Conservation (phyloP, 2,888 invertebrate species). For the Ophion costatus region DNA sequence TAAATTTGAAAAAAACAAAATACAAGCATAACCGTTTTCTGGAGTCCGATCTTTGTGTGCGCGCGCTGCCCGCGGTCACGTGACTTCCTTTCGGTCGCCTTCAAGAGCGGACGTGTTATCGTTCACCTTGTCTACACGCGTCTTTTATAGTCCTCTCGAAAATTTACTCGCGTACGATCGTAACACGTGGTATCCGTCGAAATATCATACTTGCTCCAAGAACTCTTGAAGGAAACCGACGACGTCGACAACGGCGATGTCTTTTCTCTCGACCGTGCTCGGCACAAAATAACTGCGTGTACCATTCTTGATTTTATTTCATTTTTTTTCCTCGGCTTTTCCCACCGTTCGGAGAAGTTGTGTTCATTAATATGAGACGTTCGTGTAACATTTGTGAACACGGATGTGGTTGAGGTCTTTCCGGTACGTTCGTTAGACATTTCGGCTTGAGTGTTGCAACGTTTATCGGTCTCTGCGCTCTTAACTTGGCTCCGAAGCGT, state of each 20-base stretch:
- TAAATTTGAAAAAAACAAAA: slow-evolving; percentile 3
- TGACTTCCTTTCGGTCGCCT: slow-evolving; percentile 3
- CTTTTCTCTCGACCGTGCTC: slow-evolving; percentile 35
- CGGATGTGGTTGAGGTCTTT: background rate
- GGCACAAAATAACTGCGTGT: slow-evolving; percentile 18
- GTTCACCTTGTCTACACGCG: slow-evolving; percentile 46
- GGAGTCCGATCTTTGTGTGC: slow-evolving; percentile 14
- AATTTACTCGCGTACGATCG: slow-evolving; percentile 70
- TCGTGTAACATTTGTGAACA: slow-evolving; percentile 23
- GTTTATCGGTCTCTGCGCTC: background rate
- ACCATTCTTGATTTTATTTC: slow-evolving; percentile 8
- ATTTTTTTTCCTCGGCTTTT: slow-evolving; percentile 10
- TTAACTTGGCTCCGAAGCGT: background rate
- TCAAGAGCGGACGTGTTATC: slow-evolving; percentile 50
- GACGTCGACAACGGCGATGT: slow-evolving; percentile 1
- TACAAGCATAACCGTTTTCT: slow-evolving; percentile 22
- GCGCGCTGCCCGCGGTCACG: slow-evolving; percentile 39
- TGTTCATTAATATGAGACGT: slow-evolving; percentile 13
- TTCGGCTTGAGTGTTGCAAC: background rate
- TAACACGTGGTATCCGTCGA: slow-evolving; percentile 54
- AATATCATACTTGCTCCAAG: slow-evolving; percentile 25
- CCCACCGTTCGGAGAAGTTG: slow-evolving; percentile 9
- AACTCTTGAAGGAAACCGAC: slow-evolving; percentile 47
- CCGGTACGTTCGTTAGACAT: background rate
- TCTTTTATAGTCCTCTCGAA: slow-evolving; percentile 37